Evolutionary conservation across 1,140 invertebrate species (phyloP).

Genomic region (Lepidurus apus): DNA sequence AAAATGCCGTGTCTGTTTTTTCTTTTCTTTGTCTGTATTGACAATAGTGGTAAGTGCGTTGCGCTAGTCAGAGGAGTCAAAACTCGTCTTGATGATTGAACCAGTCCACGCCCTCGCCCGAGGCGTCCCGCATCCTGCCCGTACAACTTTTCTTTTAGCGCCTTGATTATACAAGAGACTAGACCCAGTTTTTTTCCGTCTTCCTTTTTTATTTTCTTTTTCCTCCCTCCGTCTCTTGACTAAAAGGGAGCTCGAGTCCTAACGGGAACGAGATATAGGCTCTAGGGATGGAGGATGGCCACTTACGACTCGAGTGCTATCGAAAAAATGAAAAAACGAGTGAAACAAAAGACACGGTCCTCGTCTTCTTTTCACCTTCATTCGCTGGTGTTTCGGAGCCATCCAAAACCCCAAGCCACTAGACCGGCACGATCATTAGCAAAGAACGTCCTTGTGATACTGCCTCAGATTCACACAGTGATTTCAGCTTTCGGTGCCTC

Average conservation of each 20-base stretch:
- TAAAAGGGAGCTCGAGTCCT: neutral
- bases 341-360: neutral
- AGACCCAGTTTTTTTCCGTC: too few relatives aligned
- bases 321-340: neutral
- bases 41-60: neutral
- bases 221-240: neutral
- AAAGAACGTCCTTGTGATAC: constrained; percentile 15
- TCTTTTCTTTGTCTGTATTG: neutral
- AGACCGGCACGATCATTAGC: constrained; percentile 6
- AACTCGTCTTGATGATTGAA: neutral
- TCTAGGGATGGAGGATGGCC: neutral
- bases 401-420: neutral
- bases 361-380: constrained; percentile 10
- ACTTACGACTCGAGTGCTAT: neutral
- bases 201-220: neutral
- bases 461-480: constrained; percentile 16
- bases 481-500: neutral
- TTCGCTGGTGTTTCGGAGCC: neutral
- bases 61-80: neutral
- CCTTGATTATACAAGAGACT: constrained; percentile 1
- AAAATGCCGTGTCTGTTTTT: neutral
- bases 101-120: neutral
- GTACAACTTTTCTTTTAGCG: neutral
- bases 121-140: neutral
- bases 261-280: constrained; percentile 1